A percentile compares a stretch with the other conserved stretches of the same genome.
Conservation (phyloP, 2,888 invertebrate genomes). For the Coleophora flavipennella region DNA sequence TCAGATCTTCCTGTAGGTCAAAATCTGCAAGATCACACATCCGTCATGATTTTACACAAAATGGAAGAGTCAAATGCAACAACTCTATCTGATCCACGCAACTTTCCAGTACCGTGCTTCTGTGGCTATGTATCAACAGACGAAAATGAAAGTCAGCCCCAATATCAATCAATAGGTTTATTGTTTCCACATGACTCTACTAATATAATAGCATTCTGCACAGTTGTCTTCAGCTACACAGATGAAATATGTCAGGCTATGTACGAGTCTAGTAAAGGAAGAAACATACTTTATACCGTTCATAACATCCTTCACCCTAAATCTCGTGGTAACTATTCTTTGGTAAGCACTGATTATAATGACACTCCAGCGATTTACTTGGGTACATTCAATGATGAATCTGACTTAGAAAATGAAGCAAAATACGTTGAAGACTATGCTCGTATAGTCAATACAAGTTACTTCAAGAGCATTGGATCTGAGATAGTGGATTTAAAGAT, state of each 20-base stretch:
- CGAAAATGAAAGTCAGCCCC: conserved; percentile 18
- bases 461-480: conserved; percentile 22
- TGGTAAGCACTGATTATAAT: conserved; percentile 20
- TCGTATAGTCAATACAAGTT: conserved; percentile 22
- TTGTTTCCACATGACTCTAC: conserved; percentile 11
- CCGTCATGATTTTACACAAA: conserved; percentile 15
- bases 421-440: conserved; percentile 20
- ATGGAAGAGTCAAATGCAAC: conserved; percentile 45
- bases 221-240: conserved; percentile 66
- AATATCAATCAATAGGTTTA: conserved; percentile 21
- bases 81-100: conserved; percentile 15
- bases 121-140: conserved; percentile 25
- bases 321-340: conserved; percentile 39
- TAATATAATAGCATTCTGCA: conserved; percentile 19
- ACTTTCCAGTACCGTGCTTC: conserved; percentile 16
- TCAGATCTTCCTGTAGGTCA: conserved; percentile 33
- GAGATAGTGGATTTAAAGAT: conserved; percentile 17
- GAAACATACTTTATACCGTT: conserved; percentile 14
- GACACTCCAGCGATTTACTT: conserved; percentile 22
- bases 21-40: conserved; percentile 30
- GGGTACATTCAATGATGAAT: conserved; percentile 20
- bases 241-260: conserved; percentile 23
- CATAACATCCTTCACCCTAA: conserved; percentile 24
- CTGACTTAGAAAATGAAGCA: conserved; percentile 21
- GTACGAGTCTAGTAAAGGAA: conserved; percentile 18